Evolutionary conservation across 2,113 vertebrate genomes (phyloP).

Genomic region (Aspidoscelis tigris): DNA sequence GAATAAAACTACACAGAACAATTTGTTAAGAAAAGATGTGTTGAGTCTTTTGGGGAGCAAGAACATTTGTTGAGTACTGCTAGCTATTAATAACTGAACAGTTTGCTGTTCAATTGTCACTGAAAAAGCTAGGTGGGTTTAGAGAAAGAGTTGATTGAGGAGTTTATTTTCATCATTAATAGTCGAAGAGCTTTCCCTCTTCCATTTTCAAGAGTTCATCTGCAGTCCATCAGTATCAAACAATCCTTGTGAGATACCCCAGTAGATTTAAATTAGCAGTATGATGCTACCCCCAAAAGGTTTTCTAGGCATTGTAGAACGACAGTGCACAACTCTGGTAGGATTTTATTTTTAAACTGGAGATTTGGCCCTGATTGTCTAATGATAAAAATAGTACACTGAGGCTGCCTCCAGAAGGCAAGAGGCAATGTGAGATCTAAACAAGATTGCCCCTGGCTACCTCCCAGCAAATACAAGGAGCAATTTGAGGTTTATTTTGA

Average conservation of each 20-base stretch:
- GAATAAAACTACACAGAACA: constrained; percentile 16
- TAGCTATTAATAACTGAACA: constrained; percentile 4
- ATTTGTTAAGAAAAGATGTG: constrained; percentile 2
- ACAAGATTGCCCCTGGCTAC: too few relatives aligned
- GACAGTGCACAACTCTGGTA: too few relatives aligned
- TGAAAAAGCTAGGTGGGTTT: not conserved
- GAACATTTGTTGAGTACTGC: not conserved
- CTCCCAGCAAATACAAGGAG: too few relatives aligned
- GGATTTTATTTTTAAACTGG: too few relatives aligned
- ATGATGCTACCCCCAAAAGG: not conserved
- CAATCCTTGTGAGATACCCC: not conserved
- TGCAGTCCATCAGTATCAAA: not conserved
- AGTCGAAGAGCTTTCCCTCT: not conserved
- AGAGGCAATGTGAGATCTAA: too few relatives aligned
- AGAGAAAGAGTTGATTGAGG: not conserved
- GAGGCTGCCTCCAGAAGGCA: too few relatives aligned
- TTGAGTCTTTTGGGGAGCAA: not conserved
- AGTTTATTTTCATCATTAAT: constrained; percentile 15
- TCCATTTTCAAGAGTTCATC: not conserved
- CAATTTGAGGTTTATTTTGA: too few relatives aligned
- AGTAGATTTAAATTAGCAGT: not conserved
- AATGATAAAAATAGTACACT: too few relatives aligned
- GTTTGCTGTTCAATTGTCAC: not conserved
- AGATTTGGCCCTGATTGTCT: too few relatives aligned
- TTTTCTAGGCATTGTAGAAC: not conserved